Evolutionary conservation across 2,797 vertebrate species (phyloP).

Genomic region (Mionectes olivaceus): DNA sequence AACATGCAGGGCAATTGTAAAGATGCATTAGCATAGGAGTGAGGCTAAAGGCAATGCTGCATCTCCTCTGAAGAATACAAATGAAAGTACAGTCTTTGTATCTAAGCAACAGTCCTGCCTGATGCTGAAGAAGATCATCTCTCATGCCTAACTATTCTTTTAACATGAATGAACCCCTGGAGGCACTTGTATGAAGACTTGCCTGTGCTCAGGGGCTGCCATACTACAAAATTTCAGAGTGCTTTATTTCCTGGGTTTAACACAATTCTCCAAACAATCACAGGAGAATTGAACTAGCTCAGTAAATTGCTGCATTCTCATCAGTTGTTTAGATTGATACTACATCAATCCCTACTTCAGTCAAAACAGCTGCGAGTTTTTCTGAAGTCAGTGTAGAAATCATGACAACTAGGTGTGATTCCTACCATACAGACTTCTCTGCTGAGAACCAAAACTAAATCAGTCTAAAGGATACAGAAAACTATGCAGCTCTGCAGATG

Average conservation of each 20-base stretch:
- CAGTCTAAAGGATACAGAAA: neutral
- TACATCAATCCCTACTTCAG: neutral
- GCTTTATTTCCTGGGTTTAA: neutral
- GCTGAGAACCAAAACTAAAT: neutral
- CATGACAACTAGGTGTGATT: neutral
- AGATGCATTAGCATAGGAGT: neutral
- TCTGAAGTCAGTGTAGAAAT: neutral
- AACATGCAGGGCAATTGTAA: neutral
- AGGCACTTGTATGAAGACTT: neutral
- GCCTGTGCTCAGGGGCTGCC: neutral
- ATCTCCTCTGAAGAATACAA: neutral
- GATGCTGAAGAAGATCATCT: neutral
- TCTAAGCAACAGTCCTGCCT: conserved; percentile 14
- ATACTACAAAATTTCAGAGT: neutral
- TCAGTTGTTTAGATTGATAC: neutral
- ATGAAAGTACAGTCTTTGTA: neutral
- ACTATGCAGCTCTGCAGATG: neutral
- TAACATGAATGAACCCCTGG: neutral
- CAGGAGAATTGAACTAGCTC: neutral
- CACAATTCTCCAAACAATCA: neutral
- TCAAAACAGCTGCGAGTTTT: neutral
- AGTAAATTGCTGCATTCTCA: neutral
- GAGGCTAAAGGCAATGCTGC: neutral
- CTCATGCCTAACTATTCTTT: conserved; percentile 11
- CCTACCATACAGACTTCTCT: neutral